These are phyloP conservation scores for Stratiomys singularior DNA, from an alignment of 2,888 invertebrate species.

Conservation along the genomic window DNA sequence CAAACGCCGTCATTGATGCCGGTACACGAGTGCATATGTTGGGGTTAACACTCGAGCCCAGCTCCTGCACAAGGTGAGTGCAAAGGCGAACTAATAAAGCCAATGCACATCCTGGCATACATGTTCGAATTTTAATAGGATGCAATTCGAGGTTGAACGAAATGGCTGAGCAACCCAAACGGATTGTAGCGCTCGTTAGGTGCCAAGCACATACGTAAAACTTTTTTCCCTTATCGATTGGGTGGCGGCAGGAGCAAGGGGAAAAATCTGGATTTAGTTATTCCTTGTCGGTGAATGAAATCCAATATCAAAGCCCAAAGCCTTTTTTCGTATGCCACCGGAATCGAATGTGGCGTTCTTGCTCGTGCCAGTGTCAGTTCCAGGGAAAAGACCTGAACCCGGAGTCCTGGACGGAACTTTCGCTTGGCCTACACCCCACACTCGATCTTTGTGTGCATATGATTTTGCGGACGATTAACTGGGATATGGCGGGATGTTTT, in stretches of 20 bases:
- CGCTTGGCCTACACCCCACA: neutral
- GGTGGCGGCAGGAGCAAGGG: neutral
- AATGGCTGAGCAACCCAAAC: neutral
- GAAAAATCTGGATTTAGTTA: constrained; percentile 40
- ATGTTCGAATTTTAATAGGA: neutral
- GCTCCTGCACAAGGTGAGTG: neutral
- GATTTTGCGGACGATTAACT: constrained; percentile 51
- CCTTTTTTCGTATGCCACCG: neutral
- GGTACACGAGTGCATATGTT: neutral
- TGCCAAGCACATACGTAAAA: constrained; percentile 19
- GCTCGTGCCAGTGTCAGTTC: neutral
- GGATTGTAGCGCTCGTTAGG: constrained; percentile 12
- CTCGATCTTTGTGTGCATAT: constrained; percentile 48
- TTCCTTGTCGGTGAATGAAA: constrained; percentile 42
- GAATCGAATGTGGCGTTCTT: constrained; percentile 1
- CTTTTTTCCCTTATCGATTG: constrained; percentile 23
- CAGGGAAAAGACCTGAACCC: neutral
- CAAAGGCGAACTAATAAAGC: constrained; percentile 37
- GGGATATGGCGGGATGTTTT: constrained; percentile 28
- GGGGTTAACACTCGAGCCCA: too few relatives aligned
- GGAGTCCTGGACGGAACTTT: neutral
- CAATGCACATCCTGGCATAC: constrained; percentile 3
- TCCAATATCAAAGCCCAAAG: constrained; percentile 44
- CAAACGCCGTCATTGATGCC: neutral
- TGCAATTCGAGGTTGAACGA: constrained; percentile 2